Evolutionary conservation across 2,888 invertebrate genomes (phyloP), one percentile per base, ranked within the genome.

Genomic region (Calliopum simillimum): DNA sequence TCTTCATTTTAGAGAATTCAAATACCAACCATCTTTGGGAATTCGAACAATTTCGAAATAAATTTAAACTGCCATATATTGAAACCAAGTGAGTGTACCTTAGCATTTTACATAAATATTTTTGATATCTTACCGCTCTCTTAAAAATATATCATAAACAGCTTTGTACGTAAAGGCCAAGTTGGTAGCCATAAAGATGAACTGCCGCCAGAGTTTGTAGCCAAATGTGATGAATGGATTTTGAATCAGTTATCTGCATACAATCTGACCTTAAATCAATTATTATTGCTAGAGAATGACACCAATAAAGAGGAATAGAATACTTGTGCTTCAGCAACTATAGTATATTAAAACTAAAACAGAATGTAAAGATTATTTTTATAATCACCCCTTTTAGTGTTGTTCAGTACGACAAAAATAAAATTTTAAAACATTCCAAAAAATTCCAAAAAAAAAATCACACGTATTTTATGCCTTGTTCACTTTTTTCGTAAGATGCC

Each of bases 91-190:
- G 2, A 33, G 33, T 8, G 8, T 33, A 43, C 65, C 62, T 14
- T 8, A 33, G 5, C 33, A 6, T 33, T 33, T 33, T 33, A 33
- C 4, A 33, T 33, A 33, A 33, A 33, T 33, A n/a, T n/a, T n/a
- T n/a, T n/a, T n/a, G n/a, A n/a, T n/a, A n/a, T n/a, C n/a, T n/a
- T n/a, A n/a, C n/a, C n/a, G n/a, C n/a, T n/a, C n/a, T n/a, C n/a
- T n/a, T n/a, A n/a, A n/a, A n/a, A n/a, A n/a, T n/a, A n/a, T n/a
- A n/a, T n/a, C n/a, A n/a, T n/a, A n/a, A n/a, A 1, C 16, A 76
- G 74, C 25, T 75, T 76, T 63, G 46, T 74, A 14, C 76, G 76
- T 13, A 73, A 71, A 41, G 76, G 76, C n/a, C n/a, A 68, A 59
- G 74, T 74, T 0, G 74, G 73, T 41, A 70, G 70, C 21, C 73